Conservation (phyloP, 2,888 invertebrate genomes). For the Cremastinae sp. region DNA sequence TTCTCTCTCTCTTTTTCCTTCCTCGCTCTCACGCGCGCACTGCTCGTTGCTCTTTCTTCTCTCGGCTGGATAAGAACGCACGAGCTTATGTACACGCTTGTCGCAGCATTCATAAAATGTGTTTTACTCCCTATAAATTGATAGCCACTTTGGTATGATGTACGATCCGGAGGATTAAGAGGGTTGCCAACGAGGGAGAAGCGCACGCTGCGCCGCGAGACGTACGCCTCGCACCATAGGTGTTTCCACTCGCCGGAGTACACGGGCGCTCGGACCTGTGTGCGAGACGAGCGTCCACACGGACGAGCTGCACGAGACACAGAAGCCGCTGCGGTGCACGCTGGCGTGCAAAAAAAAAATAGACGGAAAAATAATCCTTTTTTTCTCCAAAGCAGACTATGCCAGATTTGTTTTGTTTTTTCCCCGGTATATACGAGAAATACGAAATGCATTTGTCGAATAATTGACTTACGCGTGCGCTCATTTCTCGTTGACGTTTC, state of each 20-base stretch:
- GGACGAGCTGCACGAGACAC: conserved; percentile 5
- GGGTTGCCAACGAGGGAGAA: conserved; percentile 33
- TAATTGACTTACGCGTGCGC: too few species aligned
- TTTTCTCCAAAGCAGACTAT: too few species aligned
- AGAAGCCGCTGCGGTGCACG: neutral
- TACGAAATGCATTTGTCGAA: too few species aligned
- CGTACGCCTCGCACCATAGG: conserved; percentile 54
- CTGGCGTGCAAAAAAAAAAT: neutral
- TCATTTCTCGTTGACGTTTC: neutral
- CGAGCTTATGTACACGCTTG: conserved; percentile 65
- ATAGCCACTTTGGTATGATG: conserved; percentile 66
- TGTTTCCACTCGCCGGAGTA: conserved; percentile 30
- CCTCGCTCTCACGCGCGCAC: too few species aligned
- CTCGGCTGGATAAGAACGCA: conserved; percentile 54
- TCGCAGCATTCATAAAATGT: conserved; percentile 70
- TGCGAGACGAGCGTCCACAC: neutral
- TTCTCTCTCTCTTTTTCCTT: too few species aligned
- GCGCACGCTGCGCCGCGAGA: conserved; percentile 55
- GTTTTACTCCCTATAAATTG: conserved; percentile 72
- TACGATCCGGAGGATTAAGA: conserved; percentile 64
- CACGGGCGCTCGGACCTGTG: neutral
- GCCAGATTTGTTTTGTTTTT: too few species aligned
- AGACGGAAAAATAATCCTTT: too few species aligned
- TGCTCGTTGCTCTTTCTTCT: too few species aligned
- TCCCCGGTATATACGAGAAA: too few species aligned